These are phyloP conservation scores for Prunella fulvescens DNA, from an alignment of 2,113 vertebrate species.

Conservation along the genomic window DNA sequence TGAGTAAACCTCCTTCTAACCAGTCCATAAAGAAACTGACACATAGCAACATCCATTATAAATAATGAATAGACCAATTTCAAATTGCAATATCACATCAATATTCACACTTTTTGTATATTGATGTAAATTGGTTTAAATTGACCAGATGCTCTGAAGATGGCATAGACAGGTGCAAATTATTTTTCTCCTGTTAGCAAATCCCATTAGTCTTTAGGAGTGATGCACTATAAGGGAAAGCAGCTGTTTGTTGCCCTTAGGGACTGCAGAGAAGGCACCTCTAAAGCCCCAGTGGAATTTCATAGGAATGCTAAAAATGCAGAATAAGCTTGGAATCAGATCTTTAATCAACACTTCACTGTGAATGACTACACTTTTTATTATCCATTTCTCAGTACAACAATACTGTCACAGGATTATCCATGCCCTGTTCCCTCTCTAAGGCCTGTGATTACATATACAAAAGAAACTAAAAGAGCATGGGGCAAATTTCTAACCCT, in stretches of 20 bases:
- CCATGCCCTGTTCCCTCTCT: not conserved
- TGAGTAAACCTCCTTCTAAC: not conserved
- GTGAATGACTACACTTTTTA: not conserved
- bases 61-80: not conserved
- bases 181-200: constrained; percentile 25
- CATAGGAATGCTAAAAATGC: not conserved
- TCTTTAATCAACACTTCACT: constrained; percentile 13
- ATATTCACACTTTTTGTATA: constrained; percentile 18
- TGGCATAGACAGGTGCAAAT: constrained; percentile 29
- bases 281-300: not conserved
- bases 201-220: constrained; percentile 15
- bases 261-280: not conserved
- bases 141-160: constrained; percentile 53
- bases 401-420: not conserved
- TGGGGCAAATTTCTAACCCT: not conserved
- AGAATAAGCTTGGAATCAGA: constrained; percentile 7
- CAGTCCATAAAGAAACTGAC: not conserved
- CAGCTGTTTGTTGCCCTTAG: not conserved
- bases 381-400: not conserved
- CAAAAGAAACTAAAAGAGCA: not conserved
- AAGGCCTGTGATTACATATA: not conserved
- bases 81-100: not conserved
- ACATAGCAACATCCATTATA: not conserved
- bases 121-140: constrained; percentile 49
- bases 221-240: not conserved